Evolutionary conservation across 2,888 invertebrate genomes (phyloP), one percentile per base, ranked within the genome.

Genomic region (Platerodrilus igneus): DNA sequence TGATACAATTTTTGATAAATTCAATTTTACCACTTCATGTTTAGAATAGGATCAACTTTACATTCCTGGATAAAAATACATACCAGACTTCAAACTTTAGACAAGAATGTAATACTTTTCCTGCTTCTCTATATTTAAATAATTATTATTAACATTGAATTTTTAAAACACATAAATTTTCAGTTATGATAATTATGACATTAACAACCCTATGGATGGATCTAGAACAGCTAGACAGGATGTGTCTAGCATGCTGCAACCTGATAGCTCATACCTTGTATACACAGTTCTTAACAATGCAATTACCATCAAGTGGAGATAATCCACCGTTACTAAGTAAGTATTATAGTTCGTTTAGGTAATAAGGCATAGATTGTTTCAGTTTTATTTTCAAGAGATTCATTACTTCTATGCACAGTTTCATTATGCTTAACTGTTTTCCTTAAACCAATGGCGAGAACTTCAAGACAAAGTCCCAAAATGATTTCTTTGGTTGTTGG

Each of bases 211-310:
- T 81, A 28, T 69, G 75, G 56, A 58, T 83, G 49, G 75, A 78
- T 48, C 72, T 79, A 1, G 69, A 70, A 37, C 74, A 76, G 32
- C 64, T 69, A 27, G 77, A 78, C 29, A 68, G 82, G 42, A 58
- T 81, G 16, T 56, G 72, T 17, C 53, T 83, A 21, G 69, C 73
- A 25, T 71, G 73, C 47, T 70, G 79, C 26, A 79, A 77, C 56
- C 68, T 83, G n/a, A 69, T 78, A 25, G 73, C 74, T 8, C 81
- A 83, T 56, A 73, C 79, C 39, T 58, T 74, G 14, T 76, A 75
- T 55, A 60, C 80, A 1, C 74, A 76, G 27, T 75, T 78, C 59
- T 63, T 82, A 9, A 73, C 76, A 9, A 78, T 75, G 66, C 66
- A 72, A 37, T 63, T 82, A 19, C 81, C 82, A 2, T 69, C 73